Base-by-base conservation (phyloP, 2,113 vertebrate species). In the Sterrhoptilus dennistouni region DNA sequence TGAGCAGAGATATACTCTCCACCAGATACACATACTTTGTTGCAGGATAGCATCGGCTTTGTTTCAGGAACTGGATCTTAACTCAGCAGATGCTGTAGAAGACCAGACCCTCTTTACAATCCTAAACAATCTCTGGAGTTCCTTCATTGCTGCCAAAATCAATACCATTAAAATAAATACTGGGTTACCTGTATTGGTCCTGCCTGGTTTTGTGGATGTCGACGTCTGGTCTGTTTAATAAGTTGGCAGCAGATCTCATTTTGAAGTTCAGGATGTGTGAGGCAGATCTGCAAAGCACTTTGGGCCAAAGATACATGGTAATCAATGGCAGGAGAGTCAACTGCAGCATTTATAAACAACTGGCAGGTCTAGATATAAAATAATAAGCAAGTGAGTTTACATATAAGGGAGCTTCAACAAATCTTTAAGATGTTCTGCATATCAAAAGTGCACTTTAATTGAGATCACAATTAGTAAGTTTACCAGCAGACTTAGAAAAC, bases 241-340 rank as follows among this genome's bases (percentile, higher is more conserved):
- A 99, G 98, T 91, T 99, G 99, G 95, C 99, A 99, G 95, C 98
- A 99, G 91, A 99, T 98, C 98, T 99, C 99, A 83, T 99, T 99
- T 97, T 99, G 99, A 56, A 99, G 98, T 97, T 99, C 99, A 2
- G 99, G 98, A 90, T 99, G 99, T 19, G 98, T 98, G 91, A 99
- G 98, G 80, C 99, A 99, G 95, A 99, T 98, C 96, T 99, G 99
- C 89, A 99, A 91, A 65, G 99, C 99, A 76, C 99, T 99, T 97
- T 99, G 99, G 80, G 99, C 99, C 97, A 99, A 98, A 59, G 99
- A 99, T 36, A 99, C 98, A 27, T 99, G 99, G 97, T 99, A 99
- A 97, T 99, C 99, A 89, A 99, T 99, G 31, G 99, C 99, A 21
- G 99, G 99, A 69, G 99, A 98, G 72, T 99, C 99, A 63, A 99